A percentile compares a stretch with the other conserved stretches of the same genome.
Conservation (phyloP, 1,140 invertebrate species). For the Sycobia sp. region DNA sequence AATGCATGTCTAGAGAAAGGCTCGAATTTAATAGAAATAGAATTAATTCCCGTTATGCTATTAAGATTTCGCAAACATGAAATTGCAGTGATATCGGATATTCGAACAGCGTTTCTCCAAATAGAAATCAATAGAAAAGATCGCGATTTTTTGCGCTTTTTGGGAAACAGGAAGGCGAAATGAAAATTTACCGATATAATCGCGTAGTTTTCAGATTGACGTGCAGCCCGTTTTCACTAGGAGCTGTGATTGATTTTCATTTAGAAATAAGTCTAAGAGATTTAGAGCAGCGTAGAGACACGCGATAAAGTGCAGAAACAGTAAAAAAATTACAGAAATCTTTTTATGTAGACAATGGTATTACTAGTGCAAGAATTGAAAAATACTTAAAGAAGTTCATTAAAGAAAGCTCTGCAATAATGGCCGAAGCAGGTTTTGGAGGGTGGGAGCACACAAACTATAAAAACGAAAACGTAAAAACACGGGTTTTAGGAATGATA, state of each 20-base stretch:
- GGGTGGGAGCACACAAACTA: constrained; percentile 33
- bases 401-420: constrained; percentile 10
- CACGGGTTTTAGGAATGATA: constrained; percentile 23
- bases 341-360: constrained; percentile 10
- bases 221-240: constrained; percentile 43
- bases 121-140: constrained; percentile 26
- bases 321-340: background rate
- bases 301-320: background rate
- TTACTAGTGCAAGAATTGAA: constrained; percentile 6
- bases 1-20: constrained; percentile 41
- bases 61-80: constrained; percentile 32
- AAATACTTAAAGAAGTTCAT: constrained; percentile 21
- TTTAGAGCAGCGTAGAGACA: background rate
- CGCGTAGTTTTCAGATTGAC: constrained; percentile 35
- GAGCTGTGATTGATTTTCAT: constrained; percentile 26
- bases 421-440: constrained; percentile 32
- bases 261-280: constrained; percentile 31
- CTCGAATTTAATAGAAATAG: constrained; percentile 8
- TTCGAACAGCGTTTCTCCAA: constrained; percentile 39
- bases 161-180: constrained; percentile 5
- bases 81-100: constrained; percentile 38
- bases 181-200: constrained; percentile 15
- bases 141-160: constrained; percentile 16
- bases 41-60: background rate
- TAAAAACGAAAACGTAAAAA: constrained; percentile 13